phyloP scores from a whole-genome alignment of 2,888 invertebrate species.

The Spodoptera littoralis region DNA sequence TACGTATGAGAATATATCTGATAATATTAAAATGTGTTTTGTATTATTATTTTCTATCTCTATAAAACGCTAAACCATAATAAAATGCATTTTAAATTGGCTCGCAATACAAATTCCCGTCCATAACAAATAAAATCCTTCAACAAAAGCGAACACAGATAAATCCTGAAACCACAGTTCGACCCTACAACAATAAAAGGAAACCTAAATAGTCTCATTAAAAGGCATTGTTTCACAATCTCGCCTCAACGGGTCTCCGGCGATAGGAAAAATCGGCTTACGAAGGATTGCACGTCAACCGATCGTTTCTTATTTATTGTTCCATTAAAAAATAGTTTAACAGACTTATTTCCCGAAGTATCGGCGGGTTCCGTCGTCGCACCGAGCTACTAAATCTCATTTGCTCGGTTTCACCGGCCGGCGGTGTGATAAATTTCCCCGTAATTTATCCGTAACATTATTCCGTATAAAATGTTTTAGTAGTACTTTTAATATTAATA shows the following conservation, averaged over 20 bases:
- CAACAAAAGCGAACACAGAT: conserved; percentile 9
- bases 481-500: conserved; percentile 9
- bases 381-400: conserved; percentile 52
- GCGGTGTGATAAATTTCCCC: conserved; percentile 50
- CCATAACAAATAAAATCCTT: not conserved
- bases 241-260: conserved; percentile 20
- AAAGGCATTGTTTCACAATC: conserved; percentile 45
- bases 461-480: conserved; percentile 36
- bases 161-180: conserved; percentile 14
- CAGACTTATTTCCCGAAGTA: conserved; percentile 39
- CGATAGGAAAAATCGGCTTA: conserved; percentile 50
- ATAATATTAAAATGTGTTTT: no score
- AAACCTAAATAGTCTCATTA: conserved; percentile 47
- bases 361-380: conserved; percentile 32
- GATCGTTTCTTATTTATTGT: conserved; percentile 54
- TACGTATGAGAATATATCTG: no score
- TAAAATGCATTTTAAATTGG: no score
- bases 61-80: no score
- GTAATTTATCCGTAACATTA: conserved; percentile 54
- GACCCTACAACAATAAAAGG: conserved; percentile 24
- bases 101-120: not conserved
- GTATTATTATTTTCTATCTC: not conserved
- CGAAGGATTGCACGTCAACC: conserved; percentile 34
- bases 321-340: conserved; percentile 58
- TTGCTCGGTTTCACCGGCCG: conserved; percentile 53